These are phyloP conservation scores for Mormoops blainvillei DNA, from an alignment of 2,113 vertebrate species.

Conservation along the genomic window DNA sequence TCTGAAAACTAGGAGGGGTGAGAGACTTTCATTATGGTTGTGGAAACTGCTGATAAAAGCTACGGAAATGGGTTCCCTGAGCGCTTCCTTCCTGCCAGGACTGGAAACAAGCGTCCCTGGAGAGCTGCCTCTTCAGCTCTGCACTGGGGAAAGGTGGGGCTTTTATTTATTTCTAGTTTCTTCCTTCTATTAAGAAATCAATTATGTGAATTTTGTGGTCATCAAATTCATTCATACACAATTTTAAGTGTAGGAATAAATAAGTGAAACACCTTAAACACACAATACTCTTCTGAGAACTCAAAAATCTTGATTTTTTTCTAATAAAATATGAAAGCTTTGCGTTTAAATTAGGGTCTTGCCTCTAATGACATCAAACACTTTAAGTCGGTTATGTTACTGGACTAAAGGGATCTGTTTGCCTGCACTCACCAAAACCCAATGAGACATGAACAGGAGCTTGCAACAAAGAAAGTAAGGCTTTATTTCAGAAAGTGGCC, in stretches of 20 bases:
- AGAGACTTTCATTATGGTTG: not conserved
- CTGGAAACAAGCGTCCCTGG: not conserved
- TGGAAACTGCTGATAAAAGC: not conserved
- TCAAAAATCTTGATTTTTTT: not conserved
- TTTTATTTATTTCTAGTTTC: conserved; percentile 3
- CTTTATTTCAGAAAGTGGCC: not conserved
- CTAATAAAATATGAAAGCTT: not conserved
- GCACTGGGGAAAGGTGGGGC: not conserved
- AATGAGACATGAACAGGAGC: not conserved
- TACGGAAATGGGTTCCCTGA: not conserved
- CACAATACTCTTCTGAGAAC: not conserved
- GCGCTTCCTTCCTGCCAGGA: not conserved
- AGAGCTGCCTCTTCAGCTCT: not conserved
- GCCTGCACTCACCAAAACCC: not conserved
- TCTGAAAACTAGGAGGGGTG: not conserved
- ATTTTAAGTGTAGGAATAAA: not conserved
- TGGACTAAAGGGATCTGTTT: not conserved
- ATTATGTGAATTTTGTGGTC: not conserved
- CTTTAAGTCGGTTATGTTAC: not conserved
- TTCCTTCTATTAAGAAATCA: not conserved
- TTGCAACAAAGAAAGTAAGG: not conserved
- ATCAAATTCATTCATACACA: not conserved
- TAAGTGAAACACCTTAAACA: not conserved
- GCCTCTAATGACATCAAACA: not conserved
- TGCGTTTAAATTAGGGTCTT: conserved; percentile 7